phyloP scores from a whole-genome alignment of 1,140 invertebrate genomes.

The Danaus plexippus region DNA sequence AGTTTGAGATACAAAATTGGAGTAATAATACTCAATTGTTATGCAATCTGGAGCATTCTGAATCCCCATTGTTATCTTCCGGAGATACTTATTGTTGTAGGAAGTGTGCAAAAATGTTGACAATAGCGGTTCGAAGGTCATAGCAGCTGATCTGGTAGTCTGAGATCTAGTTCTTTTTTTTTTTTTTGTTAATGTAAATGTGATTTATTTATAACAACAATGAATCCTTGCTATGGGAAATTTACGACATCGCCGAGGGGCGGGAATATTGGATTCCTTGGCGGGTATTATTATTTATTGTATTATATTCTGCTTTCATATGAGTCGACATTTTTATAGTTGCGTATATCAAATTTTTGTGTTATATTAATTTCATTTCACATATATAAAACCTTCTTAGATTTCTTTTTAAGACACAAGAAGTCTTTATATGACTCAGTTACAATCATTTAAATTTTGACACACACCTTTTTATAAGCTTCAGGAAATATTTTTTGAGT shows the following conservation, averaged over 20 bases:
- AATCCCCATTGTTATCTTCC: conserved; percentile 39
- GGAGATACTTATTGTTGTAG: conserved; percentile 43
- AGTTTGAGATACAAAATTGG: conserved; percentile 25
- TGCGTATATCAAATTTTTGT: no score
- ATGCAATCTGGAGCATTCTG: conserved; percentile 52
- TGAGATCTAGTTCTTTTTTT: conserved; percentile 43
- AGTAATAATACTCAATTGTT: conserved; percentile 50
- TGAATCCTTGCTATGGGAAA: conserved; percentile 53
- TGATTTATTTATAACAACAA: conserved; percentile 67
- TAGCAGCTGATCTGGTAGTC: conserved; percentile 7
- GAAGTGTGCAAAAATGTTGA: conserved; percentile 58
- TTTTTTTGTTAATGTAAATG: conserved; percentile 48
- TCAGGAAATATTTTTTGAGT: no score
- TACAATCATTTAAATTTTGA: no score
- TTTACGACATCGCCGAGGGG: conserved; percentile 55
- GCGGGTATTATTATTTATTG: conserved; percentile 24
- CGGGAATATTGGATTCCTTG: conserved; percentile 31
- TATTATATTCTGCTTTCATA: not conserved
- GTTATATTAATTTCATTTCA: no score
- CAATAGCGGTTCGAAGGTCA: conserved; percentile 29
- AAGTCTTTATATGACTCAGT: no score
- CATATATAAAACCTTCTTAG: no score
- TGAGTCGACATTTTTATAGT: no score
- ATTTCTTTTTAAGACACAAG: no score
- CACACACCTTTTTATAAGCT: no score